Conservation (phyloP, 2,797 vertebrate species). For the Danionella dracula region DNA sequence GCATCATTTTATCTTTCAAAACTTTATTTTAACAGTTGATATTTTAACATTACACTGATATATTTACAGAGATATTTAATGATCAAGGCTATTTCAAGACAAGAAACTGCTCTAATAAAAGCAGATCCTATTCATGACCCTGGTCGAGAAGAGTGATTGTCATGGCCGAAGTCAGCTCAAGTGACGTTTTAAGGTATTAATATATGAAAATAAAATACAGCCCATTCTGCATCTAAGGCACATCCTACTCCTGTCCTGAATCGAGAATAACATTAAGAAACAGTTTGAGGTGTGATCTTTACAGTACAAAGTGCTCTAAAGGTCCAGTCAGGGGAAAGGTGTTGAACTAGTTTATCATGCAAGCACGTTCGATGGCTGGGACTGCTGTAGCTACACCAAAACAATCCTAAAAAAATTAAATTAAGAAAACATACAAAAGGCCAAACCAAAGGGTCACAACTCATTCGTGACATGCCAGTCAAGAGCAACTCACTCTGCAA, state of each 20-base stretch:
- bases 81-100: slow-evolving; percentile 64
- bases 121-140: slow-evolving; percentile 64
- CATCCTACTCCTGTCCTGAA: slow-evolving; percentile 71
- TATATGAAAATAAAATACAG: slow-evolving; percentile 74
- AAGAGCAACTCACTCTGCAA: slow-evolving; percentile 9
- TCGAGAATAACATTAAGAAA: slow-evolving; percentile 50
- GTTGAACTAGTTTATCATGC: too few species aligned
- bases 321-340: slow-evolving; percentile 52
- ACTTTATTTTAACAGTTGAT: slow-evolving; percentile 82
- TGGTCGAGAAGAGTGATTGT: slow-evolving; percentile 80
- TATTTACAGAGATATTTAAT: slow-evolving; percentile 78
- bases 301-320: slow-evolving; percentile 34
- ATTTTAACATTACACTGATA: slow-evolving; percentile 65
- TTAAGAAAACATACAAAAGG: neutral
- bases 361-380: too few species aligned
- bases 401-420: slow-evolving; percentile 1
- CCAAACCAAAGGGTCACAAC: slow-evolving; percentile 5
- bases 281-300: slow-evolving; percentile 39
- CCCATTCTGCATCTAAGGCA: slow-evolving; percentile 78
- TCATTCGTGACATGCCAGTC: neutral
- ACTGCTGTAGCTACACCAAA: slow-evolving; percentile 15
- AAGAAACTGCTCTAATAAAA: slow-evolving; percentile 53
- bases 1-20: slow-evolving; percentile 67
- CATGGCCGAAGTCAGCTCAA: slow-evolving; percentile 73
- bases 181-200: slow-evolving; percentile 54